phyloP scores from a whole-genome alignment of 2,797 vertebrate species.

The Pseudochaenichthys georgianus region DNA sequence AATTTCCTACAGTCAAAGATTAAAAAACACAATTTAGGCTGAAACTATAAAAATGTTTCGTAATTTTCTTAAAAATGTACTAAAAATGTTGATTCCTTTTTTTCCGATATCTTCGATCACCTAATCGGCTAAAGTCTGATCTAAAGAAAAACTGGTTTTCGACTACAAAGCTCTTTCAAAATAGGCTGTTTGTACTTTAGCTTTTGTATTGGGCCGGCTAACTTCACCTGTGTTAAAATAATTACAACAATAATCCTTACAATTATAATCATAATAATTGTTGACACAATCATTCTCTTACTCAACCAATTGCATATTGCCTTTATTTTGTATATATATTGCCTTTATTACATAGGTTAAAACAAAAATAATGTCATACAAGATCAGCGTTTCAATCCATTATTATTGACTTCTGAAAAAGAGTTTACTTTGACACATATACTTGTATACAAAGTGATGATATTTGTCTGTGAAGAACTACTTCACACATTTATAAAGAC shows the following conservation, averaged over 20 bases:
- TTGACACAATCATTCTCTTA: neutral
- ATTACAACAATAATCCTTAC: neutral
- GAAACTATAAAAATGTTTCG: neutral
- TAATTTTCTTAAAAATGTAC: neutral
- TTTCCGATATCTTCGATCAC: neutral
- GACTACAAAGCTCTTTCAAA: neutral
- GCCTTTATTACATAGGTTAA: constrained; percentile 27
- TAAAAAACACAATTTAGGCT: neutral
- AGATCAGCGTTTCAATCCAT: constrained; percentile 11
- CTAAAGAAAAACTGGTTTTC: neutral
- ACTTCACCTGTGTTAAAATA: neutral
- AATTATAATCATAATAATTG: neutral
- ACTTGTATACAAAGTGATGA: neutral
- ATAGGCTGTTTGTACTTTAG: neutral
- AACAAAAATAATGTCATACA: constrained; percentile 12
- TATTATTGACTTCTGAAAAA: constrained; percentile 16
- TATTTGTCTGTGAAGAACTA: constrained; percentile 1
- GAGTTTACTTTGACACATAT: constrained; percentile 18
- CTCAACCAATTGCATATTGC: neutral
- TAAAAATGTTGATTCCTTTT: neutral
- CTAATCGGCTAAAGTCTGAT: neutral
- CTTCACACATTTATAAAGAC: constrained; percentile 10
- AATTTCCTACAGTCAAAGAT: neutral
- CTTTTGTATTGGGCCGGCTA: neutral
- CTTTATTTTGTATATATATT: constrained; percentile 29